Base-by-base conservation (phyloP, 2,888 invertebrate species). In the Eupsilia transversa region DNA sequence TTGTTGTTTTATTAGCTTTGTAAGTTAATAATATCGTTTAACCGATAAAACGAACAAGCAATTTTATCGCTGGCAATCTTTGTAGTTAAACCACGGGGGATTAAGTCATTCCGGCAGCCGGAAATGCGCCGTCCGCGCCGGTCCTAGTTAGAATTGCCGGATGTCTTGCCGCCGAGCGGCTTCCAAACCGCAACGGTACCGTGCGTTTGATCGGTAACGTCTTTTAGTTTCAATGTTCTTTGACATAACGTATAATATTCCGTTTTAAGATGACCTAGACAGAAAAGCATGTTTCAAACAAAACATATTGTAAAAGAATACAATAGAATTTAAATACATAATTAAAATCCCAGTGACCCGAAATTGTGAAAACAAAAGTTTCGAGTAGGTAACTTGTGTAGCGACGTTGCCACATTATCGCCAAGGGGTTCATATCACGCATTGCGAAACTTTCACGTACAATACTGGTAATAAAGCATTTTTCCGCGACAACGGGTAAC, bases 101-200 rank as follows among this genome's bases (percentile, higher is more conserved):
- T 91, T 92, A 89, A 85, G 74, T 77, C 61, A 72, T 83, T 83
- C 83, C 82, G 79, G 84, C 49, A 41, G 88, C 82, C 84, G 91
- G 89, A 89, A 88, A 89, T 90, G 88, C 73, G 87, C 88, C 89
- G 89, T 89, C 89, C 87, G 87, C 89, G 87, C 86, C 85, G 87
- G 78, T 80, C 86, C 86, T 85, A 89, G 88, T 86, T 88, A 89
- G 87, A 90, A 91, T 90, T 88, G 82, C 91, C 92, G 94, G 93
- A 93, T 89, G 91, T 90, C 91, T 93, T 89, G 88, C 89, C 90
- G 89, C 87, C 90, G 86, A 83, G 77, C 83, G 80, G 85, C 85
- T 89, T 92, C 92, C 91, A 90, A 87, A 77, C 79, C 80, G 74
- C 84, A 83, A 76, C 80, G 70, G 77, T 77, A 43, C 61, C 27